Percentiles rank a stretch among this genome's conserved stretches.
Conservation (phyloP, 2,797 vertebrate genomes). For the Novumbra hubbsi region DNA sequence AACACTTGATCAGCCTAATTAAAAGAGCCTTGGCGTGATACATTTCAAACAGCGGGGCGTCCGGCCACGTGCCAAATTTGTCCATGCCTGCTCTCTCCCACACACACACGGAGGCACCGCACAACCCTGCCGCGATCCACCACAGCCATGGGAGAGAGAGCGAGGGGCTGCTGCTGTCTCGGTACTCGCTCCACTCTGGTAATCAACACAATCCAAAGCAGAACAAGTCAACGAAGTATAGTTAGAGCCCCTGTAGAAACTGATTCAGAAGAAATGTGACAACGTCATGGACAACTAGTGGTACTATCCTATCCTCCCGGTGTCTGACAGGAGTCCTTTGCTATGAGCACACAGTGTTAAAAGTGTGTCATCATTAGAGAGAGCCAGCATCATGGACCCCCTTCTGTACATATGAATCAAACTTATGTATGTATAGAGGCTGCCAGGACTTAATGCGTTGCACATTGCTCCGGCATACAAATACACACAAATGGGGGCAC, state of each 20-base stretch:
- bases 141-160: neutral
- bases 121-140: neutral
- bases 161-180: constrained; percentile 52
- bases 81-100: constrained; percentile 52
- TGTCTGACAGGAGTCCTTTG: neutral
- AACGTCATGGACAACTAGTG: constrained; percentile 20
- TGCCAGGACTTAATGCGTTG: constrained; percentile 77
- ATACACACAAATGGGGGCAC: constrained; percentile 53
- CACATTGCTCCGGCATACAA: constrained; percentile 75
- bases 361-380: constrained; percentile 73
- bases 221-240: constrained; percentile 43
- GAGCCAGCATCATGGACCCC: constrained; percentile 65
- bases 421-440: constrained; percentile 57
- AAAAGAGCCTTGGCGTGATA: constrained; percentile 69
- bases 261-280: constrained; percentile 37
- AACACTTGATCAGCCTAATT: constrained; percentile 76
- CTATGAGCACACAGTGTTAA: constrained; percentile 50
- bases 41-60: constrained; percentile 57
- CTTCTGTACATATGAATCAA: constrained; percentile 75
- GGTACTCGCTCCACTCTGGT: constrained; percentile 29
- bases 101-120: constrained; percentile 10
- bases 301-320: constrained; percentile 35
- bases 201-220: constrained; percentile 36
- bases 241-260: constrained; percentile 44
- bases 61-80: constrained; percentile 58